A percentile compares a stretch with the other conserved stretches of the same genome.
phyloP scores from a whole-genome alignment of 1,140 invertebrate species.

The Subanguina moxae region DNA sequence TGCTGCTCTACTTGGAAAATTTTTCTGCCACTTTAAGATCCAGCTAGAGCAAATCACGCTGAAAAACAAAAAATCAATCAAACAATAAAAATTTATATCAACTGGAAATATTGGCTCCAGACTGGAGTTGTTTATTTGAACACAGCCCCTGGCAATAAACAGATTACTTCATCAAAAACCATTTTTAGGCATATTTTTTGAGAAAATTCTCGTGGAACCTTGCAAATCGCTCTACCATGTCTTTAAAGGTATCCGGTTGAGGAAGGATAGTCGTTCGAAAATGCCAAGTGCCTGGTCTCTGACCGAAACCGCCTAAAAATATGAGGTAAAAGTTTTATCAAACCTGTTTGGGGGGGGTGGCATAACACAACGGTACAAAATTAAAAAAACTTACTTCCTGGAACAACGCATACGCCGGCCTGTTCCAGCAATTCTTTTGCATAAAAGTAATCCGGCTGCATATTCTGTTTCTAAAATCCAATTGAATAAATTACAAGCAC shows the following conservation, averaged over 20 bases:
- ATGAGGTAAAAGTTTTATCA: no score
- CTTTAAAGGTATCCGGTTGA: conserved; percentile 75
- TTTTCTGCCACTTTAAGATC: no score
- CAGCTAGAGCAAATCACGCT: no score
- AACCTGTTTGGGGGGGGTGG: no score
- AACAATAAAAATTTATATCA: no score
- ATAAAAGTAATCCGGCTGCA: conserved; percentile 82
- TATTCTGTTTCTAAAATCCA: conserved; percentile 42
- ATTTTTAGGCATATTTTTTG: conserved; percentile 68
- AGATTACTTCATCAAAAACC: no score
- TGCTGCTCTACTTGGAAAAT: no score
- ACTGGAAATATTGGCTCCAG: no score
- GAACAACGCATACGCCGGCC: conserved; percentile 81
- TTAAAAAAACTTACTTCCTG: conserved; percentile 67
- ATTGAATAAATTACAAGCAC: neutral
- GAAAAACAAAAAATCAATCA: no score
- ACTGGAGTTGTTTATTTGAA: no score
- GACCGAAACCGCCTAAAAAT: conserved; percentile 72
- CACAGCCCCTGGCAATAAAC: no score
- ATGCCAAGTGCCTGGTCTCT: conserved; percentile 78
- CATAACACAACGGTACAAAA: no score
- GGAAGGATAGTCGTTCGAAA: conserved; percentile 77
- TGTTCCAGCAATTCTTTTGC: conserved; percentile 86
- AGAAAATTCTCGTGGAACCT: conserved; percentile 82
- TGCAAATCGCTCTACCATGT: conserved; percentile 78